Base-by-base conservation (phyloP, 2,113 vertebrate species). In the Scophthalmus maximus region DNA sequence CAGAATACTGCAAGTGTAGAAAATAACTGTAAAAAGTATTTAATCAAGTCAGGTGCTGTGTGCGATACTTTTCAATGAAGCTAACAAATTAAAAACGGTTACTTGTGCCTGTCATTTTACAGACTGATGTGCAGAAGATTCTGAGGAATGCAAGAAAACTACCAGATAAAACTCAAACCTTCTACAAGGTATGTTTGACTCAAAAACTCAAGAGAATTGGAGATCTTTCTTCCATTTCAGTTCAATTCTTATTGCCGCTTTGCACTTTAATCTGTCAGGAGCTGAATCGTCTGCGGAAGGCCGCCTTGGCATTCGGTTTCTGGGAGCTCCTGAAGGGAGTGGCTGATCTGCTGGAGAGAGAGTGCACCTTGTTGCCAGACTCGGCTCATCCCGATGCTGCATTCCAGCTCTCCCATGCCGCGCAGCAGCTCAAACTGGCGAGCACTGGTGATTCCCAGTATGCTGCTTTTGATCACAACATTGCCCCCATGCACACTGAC, bases 51-150 rank as follows among this genome's bases (percentile, higher is more conserved):
- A n/a, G n/a, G n/a, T n/a, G n/a, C n/a, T n/a, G n/a, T n/a, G n/a
- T n/a, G n/a, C n/a, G n/a, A n/a, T n/a, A n/a, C n/a, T n/a, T n/a
- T n/a, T n/a, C n/a, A n/a, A n/a, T n/a, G n/a, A n/a, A n/a, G n/a
- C n/a, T n/a, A n/a, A n/a, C n/a, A n/a, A n/a, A n/a, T n/a, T n/a
- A n/a, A n/a, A n/a, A n/a, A n/a, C n/a, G n/a, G n/a, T n/a, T n/a
- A n/a, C n/a, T n/a, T n/a, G n/a, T n/a, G n/a, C n/a, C n/a, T n/a
- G n/a, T n/a, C 29, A 12, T 27, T 46, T n/a, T 49, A 53, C 88
- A 99, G 98, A 98, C 98, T 2, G 98, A 99, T 90, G 97, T 99
- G 63, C 98, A 99, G 93, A 99, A 99, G 92, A 99, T 99, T 87
- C 92, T 99, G 85, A 95, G 98, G 88, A 99, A 99, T 68, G 98